phyloP scores from a whole-genome alignment of 2,113 vertebrate genomes.

The Suricata suricatta region DNA sequence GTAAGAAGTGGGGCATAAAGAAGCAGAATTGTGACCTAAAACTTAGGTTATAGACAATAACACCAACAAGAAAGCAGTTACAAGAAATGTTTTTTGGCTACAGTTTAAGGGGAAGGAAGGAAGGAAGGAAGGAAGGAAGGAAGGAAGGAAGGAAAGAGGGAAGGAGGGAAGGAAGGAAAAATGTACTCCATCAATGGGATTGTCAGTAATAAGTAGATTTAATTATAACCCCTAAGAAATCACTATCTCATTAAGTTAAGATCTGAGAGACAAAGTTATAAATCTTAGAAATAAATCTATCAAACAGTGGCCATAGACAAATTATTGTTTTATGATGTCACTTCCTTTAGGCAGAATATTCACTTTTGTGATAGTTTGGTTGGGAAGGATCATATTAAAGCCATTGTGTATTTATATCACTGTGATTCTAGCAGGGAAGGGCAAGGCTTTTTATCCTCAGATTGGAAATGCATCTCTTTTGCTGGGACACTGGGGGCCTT shows the following conservation, averaged over 20 bases:
- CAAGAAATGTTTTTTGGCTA: background rate
- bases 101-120: too few species aligned
- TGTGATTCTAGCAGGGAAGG: background rate
- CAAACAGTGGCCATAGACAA: background rate
- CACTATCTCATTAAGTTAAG: background rate
- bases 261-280: background rate
- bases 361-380: background rate
- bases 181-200: background rate
- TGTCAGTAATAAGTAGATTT: background rate
- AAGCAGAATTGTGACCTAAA: background rate
- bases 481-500: fast-evolving
- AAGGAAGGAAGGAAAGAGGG: too few species aligned
- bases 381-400: background rate
- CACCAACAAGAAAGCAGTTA: background rate
- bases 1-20: fast-evolving
- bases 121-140: too few species aligned
- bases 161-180: too few species aligned
- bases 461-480: background rate
- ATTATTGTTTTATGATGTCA: background rate
- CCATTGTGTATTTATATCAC: background rate
- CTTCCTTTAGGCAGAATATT: background rate
- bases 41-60: background rate
- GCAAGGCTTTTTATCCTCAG: background rate
- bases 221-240: background rate
- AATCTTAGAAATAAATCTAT: background rate